Base-by-base conservation (phyloP, 2,888 invertebrate genomes). In the Griposia aprilina region DNA sequence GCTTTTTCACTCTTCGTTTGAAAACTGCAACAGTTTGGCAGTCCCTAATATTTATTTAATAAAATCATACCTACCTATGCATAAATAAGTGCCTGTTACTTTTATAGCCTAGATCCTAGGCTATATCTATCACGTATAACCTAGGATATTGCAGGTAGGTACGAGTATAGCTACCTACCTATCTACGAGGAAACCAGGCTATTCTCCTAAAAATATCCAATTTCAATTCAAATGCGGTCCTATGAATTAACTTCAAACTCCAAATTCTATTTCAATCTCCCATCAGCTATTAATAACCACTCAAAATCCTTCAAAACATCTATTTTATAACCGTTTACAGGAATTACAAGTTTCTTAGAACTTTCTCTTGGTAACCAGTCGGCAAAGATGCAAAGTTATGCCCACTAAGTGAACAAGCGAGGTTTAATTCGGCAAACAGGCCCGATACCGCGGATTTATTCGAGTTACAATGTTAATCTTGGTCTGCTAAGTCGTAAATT, bases 401-500 rank as follows among this genome's bases (percentile, higher is more conserved):
- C 65, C 87, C 86, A 90, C 90, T 80, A 91, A 92, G 89, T 91
- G 92, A 92, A 88, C 93, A 88, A 89, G 90, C 90, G 89, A 92
- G 93, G 93, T 93, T 94, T 94, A 95, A 94, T 94, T 93, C 90
- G 83, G 83, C 90, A 91, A 95, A 94, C 93, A 94, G 91, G 77
- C 77, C 90, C 91, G 92, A 93, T 94, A 93, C 91, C 88, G 83
- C 84, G 88, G 91, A 94, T 94, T 95, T 94, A 94, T 95, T 92
- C 87, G 91, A 93, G 91, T 94, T 92, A 85, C 87, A 90, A 93
- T 93, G 93, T 92, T 92, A 92, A 93, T 92, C 82, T 80, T 62
- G 69, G 68, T 72, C 48, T 78, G 63, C 78, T 86, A 81, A 79
- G 81, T 82, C 86, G 88, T 87, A 87, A 89, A 89, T 89, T 82